Evolutionary conservation across 2,888 invertebrate species (phyloP).

Genomic region (Eurytoma californica): DNA sequence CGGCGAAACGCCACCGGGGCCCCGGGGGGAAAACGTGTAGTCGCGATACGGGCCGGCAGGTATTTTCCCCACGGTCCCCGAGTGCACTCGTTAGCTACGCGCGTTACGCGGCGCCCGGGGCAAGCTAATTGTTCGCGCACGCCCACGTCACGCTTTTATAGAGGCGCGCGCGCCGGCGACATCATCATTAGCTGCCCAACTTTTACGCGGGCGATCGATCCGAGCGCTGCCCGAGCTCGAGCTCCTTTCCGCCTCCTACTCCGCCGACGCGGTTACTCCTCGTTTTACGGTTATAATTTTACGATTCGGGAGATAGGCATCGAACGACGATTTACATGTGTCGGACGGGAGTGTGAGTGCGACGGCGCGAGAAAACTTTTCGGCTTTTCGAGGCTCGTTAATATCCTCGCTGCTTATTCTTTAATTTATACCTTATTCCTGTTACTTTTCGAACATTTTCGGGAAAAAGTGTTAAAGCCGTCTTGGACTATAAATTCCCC

Average conservation of each 20-base stretch:
- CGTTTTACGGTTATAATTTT: slow-evolving; percentile 50
- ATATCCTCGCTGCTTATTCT: slow-evolving; percentile 37
- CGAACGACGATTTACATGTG: slow-evolving; percentile 1
- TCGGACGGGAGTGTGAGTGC: background rate
- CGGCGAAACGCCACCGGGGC: too few species aligned
- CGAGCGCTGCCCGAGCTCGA: too few species aligned
- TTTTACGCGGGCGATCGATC: background rate
- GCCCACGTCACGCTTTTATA: slow-evolving; percentile 45
- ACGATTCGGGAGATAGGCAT: slow-evolving; percentile 42
- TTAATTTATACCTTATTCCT: slow-evolving; percentile 42
- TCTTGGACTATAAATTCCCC: slow-evolving; percentile 43
- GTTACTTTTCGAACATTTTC: slow-evolving; percentile 32
- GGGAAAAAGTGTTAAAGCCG: slow-evolving; percentile 48
- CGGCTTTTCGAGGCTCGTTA: slow-evolving; percentile 31
- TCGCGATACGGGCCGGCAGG: slow-evolving; percentile 23
- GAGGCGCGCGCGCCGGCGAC: slow-evolving; percentile 5
- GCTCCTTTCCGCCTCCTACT: too few species aligned
- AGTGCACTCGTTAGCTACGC: slow-evolving; percentile 25
- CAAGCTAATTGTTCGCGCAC: slow-evolving; percentile 36
- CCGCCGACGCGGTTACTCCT: too few species aligned
- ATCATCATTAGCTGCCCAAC: slow-evolving; percentile 26
- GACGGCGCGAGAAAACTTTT: background rate
- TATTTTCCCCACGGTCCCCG: slow-evolving; percentile 51
- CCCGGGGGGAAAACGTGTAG: too few species aligned
- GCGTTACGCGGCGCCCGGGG: slow-evolving; percentile 1